Base-by-base conservation (phyloP, 2,113 vertebrate species). In the Pluvialis apricaria region DNA sequence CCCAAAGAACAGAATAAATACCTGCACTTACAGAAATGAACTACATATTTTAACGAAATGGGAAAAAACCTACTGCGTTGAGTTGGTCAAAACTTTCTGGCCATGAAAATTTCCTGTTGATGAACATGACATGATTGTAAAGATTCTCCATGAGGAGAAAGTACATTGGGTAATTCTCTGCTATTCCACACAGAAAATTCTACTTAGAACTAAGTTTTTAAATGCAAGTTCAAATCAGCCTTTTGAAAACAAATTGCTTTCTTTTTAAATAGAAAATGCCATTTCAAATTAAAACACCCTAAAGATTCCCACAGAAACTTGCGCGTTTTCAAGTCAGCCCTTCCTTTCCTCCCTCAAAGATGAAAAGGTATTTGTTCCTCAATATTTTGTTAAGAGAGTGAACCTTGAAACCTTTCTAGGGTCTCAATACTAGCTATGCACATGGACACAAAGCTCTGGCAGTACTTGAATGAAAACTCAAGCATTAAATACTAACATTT, bases 401-500 rank as follows among this genome's bases (percentile, higher is more conserved):
- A 93, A 88, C 62, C n/a, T 44, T 66, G 55, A 94, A 95, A 88
- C 24, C 29, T 36, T 61, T 73, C 29, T 80, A 87, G 76, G 58
- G 26, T 85, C 62, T 82, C 51, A 80, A 82, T 45, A 26, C 36
- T 82, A 42, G 54, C 82, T 82, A 49, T 47, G 54, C 42, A 66
- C 24, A 54, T 2, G 40, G 34, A 72, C 25, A 54, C 42, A 44
- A 91, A 87, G 58, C 22, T 91, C 65, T 92, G 73, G 25, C 34
- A 92, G 76, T 47, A 79, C 31, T 26, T 55, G 28, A 94, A 88
- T 2, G 2, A 90, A 94, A 96, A 19, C 10, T 78, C 40, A 57
- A 70, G 49, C 66, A 95, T 91, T 91, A 92, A 84, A 85, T 69
- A 80, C 66, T 52, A 95, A 90, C 62, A 62, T 70, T 95, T 92